phyloP scores from a whole-genome alignment of 2,888 invertebrate species.

The Caenorhabditis macrosperma region DNA sequence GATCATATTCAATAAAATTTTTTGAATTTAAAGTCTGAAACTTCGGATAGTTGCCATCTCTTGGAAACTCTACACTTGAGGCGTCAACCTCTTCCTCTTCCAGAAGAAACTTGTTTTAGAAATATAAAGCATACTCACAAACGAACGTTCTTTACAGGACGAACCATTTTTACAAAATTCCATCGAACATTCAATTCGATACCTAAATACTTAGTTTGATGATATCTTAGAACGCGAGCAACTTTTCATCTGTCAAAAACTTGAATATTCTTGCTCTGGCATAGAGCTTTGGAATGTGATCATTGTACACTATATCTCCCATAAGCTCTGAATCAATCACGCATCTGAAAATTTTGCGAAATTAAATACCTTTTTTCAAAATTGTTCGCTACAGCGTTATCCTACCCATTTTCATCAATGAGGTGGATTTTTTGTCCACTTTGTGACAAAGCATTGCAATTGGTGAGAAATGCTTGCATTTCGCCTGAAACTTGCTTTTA shows the following conservation, averaged over 20 bases:
- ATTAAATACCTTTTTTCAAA: too few relatives aligned
- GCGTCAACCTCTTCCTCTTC: too few relatives aligned
- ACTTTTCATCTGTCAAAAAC: constrained; percentile 66
- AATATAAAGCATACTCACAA: constrained; percentile 40
- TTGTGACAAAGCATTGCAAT: constrained; percentile 68
- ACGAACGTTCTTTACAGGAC: constrained; percentile 50
- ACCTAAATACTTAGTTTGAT: constrained; percentile 34
- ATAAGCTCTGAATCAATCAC: constrained; percentile 69
- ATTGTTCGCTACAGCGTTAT: too few relatives aligned
- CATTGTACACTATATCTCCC: constrained; percentile 69
- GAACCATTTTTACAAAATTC: constrained; percentile 64
- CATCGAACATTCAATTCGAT: constrained; percentile 66
- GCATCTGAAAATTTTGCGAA: constrained; percentile 44
- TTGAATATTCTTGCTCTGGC: constrained; percentile 69
- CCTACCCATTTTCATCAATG: constrained; percentile 72
- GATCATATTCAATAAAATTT: too few relatives aligned
- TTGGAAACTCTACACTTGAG: too few relatives aligned
- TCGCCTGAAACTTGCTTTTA: constrained; percentile 22
- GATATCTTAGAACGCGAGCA: background rate
- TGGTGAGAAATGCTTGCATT: constrained; percentile 63
- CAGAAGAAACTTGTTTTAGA: background rate
- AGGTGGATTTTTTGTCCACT: constrained; percentile 68
- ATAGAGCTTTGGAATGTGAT: constrained; percentile 62
- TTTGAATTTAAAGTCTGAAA: too few relatives aligned
- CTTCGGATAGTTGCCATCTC: too few relatives aligned